Percentiles rank a stretch among this genome's conserved stretches.
phyloP scores from a whole-genome alignment of 2,797 vertebrate species.

The Helicolenus hilgendorfi region DNA sequence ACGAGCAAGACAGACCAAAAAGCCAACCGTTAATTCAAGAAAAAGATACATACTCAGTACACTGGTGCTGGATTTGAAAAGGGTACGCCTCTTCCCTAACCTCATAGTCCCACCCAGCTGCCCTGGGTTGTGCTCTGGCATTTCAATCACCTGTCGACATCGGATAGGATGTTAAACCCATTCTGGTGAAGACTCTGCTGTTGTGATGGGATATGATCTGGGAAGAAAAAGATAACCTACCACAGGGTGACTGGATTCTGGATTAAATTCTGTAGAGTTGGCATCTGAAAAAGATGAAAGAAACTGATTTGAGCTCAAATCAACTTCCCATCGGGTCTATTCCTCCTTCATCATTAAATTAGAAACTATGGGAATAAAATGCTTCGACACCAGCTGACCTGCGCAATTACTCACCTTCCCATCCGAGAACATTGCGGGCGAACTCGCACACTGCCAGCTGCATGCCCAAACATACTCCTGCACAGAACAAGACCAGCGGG shows the following conservation, averaged over 20 bases:
- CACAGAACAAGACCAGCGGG: constrained; percentile 57
- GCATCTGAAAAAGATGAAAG: constrained; percentile 89
- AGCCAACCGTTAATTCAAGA: neutral
- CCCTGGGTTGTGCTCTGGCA: constrained; percentile 97
- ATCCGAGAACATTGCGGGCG: constrained; percentile 93
- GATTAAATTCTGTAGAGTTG: constrained; percentile 98
- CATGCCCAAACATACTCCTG: constrained; percentile 98
- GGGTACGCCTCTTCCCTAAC: constrained; percentile 95
- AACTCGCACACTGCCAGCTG: constrained; percentile 97
- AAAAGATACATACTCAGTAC: constrained; percentile 90
- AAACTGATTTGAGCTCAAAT: constrained; percentile 40
- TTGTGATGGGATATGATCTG: neutral
- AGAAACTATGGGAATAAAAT: constrained; percentile 15
- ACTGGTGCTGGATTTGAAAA: constrained; percentile 93
- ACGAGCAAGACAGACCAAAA: neutral
- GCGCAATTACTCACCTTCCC: constrained; percentile 91
- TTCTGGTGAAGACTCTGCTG: constrained; percentile 1
- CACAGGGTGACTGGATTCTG: constrained; percentile 94
- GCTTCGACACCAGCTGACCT: neutral
- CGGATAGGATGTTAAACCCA: constrained; percentile 21
- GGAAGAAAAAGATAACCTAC: constrained; percentile 85
- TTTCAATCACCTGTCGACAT: constrained; percentile 94
- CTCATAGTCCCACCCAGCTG: constrained; percentile 98
- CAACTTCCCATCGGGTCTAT: neutral
- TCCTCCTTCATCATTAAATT: constrained; percentile 27